Evolutionary conservation across 2,113 vertebrate species (phyloP), one percentile per base, ranked within the genome.

Genomic region (Psettodes erumei): DNA sequence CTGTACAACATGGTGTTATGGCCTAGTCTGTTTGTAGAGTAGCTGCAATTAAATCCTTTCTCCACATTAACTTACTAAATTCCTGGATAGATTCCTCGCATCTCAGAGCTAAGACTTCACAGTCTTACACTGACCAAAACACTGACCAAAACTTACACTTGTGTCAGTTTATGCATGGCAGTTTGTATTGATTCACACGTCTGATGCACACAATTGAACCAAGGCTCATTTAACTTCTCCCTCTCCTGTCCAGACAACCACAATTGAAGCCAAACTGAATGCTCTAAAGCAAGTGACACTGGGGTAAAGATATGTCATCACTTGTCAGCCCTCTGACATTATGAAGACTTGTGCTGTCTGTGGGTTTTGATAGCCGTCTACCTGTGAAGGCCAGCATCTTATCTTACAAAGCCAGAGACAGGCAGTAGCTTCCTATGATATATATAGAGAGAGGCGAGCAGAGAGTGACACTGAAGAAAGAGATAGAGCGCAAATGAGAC

Each of bases 341-440:
- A 66, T 51, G 30, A 72, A 32, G 64, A 59, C 79, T 5, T 7
- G n/a, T 16, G 33, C 48, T 42, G 63, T 79, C 64, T 73, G 56
- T 61, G 27, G 25, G 62, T 48, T 87, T 76, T 78, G 51, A 86
- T 79, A 76, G 71, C 65, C 8, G 48, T 74, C 75, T 65, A 79
- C 77, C 63, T 66, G 62, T 75, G 71, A 83, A 47, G 50, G 47
- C 53, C 2, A 25, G 32, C 53, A 37, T 77, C 79, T 88, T 90
- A 90, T 90, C 85, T 79, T 69, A 28, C 68, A 33, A 35, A 70
- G 28, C 43, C 84, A 89, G 84, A 88, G 32, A 56, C 70, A 78
- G 76, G 35, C 35, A 11, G 48, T 5, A 19, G 63, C 81, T 58
- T 63, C 68, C 79, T 68, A 71, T 71, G 33, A 75, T 61, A 62